phyloP scores from a whole-genome alignment of 2,797 vertebrate genomes.

The Bufotes viridis region DNA sequence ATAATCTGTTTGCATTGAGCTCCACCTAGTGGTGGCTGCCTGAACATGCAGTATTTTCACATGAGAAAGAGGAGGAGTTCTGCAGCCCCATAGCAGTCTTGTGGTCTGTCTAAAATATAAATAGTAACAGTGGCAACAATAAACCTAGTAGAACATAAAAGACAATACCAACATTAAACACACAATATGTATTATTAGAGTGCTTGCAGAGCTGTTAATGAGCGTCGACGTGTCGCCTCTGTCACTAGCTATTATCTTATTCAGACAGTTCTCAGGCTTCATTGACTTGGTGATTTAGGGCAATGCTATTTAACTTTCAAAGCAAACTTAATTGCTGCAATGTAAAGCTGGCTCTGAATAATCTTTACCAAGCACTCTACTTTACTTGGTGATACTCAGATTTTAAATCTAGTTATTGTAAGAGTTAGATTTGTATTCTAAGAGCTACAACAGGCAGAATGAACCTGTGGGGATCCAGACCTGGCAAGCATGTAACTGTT shows the following conservation, averaged over 20 bases:
- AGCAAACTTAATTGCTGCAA: not conserved
- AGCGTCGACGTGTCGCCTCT: not conserved
- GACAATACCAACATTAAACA: not conserved
- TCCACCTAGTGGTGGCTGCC: no score
- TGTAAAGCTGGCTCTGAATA: not conserved
- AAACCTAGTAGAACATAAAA: not conserved
- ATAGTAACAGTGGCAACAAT: not conserved
- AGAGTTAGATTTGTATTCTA: conserved; percentile 20
- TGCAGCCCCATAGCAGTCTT: no score
- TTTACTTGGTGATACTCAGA: not conserved
- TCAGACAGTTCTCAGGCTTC: not conserved
- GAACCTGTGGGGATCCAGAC: not conserved
- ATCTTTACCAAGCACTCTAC: not conserved
- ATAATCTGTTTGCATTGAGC: no score
- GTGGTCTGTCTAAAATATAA: not conserved
- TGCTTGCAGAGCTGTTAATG: not conserved
- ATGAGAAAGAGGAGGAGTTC: no score
- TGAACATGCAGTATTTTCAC: no score
- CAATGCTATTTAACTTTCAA: not conserved
- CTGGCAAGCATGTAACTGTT: not conserved
- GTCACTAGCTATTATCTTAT: not conserved
- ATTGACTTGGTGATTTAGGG: not conserved
- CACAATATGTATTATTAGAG: not conserved
- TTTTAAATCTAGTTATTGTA: not conserved
- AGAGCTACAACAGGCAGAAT: not conserved